Percentiles rank a stretch among this genome's conserved stretches.
Conservation (phyloP, 1,140 invertebrate species). For the Aleiodes sp. region DNA sequence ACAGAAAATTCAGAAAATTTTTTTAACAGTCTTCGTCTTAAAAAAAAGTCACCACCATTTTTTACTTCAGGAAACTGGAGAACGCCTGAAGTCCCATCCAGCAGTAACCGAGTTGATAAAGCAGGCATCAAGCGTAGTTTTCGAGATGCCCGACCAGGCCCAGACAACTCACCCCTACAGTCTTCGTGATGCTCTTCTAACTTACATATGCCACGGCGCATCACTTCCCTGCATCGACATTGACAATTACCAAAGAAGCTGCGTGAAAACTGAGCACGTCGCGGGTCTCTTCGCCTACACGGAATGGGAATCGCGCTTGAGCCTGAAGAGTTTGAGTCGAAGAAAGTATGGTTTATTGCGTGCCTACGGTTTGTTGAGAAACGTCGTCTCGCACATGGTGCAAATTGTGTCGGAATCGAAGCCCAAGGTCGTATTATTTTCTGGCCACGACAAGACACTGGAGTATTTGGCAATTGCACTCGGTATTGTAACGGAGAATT, state of each 20-base stretch:
- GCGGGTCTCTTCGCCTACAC: constrained; percentile 78
- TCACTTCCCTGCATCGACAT: constrained; percentile 75
- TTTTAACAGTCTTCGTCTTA: neutral
- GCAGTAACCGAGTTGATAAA: constrained; percentile 74
- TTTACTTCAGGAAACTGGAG: constrained; percentile 60
- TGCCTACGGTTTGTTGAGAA: constrained; percentile 80
- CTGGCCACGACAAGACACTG: constrained; percentile 90
- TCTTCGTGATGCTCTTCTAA: constrained; percentile 82
- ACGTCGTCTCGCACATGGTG: constrained; percentile 82
- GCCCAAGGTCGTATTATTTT: constrained; percentile 86
- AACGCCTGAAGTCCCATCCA: constrained; percentile 73
- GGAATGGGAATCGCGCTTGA: constrained; percentile 77
- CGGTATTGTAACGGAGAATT: constrained; percentile 72
- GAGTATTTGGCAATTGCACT: constrained; percentile 83
- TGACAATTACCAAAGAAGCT: constrained; percentile 64
- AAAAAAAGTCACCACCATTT: neutral
- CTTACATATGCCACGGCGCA: constrained; percentile 85
- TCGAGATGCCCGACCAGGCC: constrained; percentile 72
- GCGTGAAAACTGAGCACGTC: constrained; percentile 76
- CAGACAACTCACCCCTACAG: constrained; percentile 72
- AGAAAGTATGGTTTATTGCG: constrained; percentile 75
- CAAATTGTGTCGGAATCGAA: constrained; percentile 79
- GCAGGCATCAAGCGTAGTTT: constrained; percentile 70
- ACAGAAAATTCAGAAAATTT: no score
- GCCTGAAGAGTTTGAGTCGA: constrained; percentile 72